Evolutionary conservation across 2,113 vertebrate genomes (phyloP).

Genomic region (Dasyurus viverrinus): DNA sequence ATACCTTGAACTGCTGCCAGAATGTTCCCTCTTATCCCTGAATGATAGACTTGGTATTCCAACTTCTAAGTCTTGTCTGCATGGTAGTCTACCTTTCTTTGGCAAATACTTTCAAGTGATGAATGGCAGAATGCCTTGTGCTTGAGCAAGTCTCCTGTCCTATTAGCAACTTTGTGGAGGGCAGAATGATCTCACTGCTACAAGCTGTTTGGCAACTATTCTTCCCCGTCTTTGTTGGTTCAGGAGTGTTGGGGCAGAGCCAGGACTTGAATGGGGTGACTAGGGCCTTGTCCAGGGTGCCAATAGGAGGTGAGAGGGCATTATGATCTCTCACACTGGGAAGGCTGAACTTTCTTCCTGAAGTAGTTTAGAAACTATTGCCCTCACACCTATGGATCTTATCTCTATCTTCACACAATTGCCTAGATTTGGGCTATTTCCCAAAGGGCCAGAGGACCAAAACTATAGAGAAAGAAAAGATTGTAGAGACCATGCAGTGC

Average conservation of each 20-base stretch:
- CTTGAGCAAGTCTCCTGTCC: background rate
- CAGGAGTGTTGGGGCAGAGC: background rate
- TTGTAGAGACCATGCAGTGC: background rate
- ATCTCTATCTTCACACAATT: background rate
- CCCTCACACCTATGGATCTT: background rate
- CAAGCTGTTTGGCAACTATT: background rate
- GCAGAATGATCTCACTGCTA: background rate
- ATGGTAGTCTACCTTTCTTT: background rate
- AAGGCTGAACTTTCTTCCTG: background rate
- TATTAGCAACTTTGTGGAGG: background rate
- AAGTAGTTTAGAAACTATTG: background rate
- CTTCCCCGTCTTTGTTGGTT: background rate
- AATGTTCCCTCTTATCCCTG: background rate
- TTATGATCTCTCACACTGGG: background rate
- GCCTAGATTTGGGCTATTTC: background rate
- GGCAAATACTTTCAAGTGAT: background rate
- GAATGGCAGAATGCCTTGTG: background rate
- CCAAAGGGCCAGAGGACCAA: background rate
- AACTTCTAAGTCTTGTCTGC: background rate
- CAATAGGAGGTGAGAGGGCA: background rate
- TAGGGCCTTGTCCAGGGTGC: background rate
- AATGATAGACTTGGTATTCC: background rate
- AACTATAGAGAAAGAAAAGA: background rate
- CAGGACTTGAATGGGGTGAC: background rate
- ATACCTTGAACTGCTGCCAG: background rate